A percentile compares a stretch with the other conserved stretches of the same genome.
Conservation (phyloP, 2,797 vertebrate species). For the Tapera naevia region DNA sequence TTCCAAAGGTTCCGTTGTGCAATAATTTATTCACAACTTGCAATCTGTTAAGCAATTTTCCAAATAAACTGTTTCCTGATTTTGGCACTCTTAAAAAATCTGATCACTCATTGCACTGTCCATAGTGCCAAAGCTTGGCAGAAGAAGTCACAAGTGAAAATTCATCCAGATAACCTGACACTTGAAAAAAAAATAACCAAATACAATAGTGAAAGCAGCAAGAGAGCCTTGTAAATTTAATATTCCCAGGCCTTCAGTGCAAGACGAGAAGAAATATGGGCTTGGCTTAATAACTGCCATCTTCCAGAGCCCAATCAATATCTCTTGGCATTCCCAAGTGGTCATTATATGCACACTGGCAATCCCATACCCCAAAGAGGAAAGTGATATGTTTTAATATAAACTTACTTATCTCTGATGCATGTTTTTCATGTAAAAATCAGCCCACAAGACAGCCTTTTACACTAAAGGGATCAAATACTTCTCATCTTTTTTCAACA, state of each 20-base stretch:
- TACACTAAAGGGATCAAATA: neutral
- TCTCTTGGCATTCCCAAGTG: neutral
- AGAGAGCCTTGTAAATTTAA: neutral
- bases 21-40: neutral
- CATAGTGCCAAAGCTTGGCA: neutral
- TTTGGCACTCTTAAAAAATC: neutral
- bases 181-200: neutral
- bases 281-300: neutral
- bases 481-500: neutral
- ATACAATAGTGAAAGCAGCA: neutral
- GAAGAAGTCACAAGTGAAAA: neutral
- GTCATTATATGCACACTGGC: neutral
- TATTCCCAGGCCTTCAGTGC: neutral
- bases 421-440: neutral
- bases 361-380: neutral
- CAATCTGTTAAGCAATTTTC: slow-evolving; percentile 9
- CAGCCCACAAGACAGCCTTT: neutral
- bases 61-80: neutral
- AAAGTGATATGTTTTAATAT: neutral
- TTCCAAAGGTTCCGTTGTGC: neutral
- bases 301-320: neutral
- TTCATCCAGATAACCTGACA: neutral
- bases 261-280: neutral
- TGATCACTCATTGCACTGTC: neutral
- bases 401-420: neutral